Percentiles rank a stretch among this genome's conserved stretches.
These are phyloP conservation scores for Drymonia ruficornis DNA, from an alignment of 2,888 invertebrate genomes.

Conservation along the genomic window DNA sequence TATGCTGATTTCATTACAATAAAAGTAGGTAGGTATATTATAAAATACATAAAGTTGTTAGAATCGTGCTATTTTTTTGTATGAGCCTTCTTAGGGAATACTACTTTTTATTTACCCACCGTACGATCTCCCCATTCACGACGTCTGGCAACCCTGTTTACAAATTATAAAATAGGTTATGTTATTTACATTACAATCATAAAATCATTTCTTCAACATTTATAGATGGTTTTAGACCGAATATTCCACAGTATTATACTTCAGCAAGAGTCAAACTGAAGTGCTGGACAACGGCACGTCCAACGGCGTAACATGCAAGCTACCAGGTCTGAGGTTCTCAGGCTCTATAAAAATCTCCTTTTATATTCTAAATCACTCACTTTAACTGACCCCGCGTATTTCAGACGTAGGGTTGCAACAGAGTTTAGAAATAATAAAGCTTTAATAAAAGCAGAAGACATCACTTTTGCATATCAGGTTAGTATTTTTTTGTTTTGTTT, in stretches of 20 bases:
- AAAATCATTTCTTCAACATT: no score
- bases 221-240: not conserved
- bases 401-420: constrained; percentile 86
- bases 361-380: constrained; percentile 91
- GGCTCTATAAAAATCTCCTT: constrained; percentile 91
- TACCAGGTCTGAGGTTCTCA: constrained; percentile 84
- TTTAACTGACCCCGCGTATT: constrained; percentile 92
- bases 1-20: no score
- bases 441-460: constrained; percentile 67
- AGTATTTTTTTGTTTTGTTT: constrained; percentile 9
- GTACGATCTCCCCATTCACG: no score
- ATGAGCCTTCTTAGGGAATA: no score
- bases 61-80: no score
- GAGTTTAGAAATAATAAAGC: constrained; percentile 90
- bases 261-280: not conserved
- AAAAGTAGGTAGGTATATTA: no score
- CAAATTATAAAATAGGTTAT: no score
- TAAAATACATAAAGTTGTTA: no score
- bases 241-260: not conserved
- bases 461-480: constrained; percentile 70
- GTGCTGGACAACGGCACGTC: not conserved
- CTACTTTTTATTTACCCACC: no score
- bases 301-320: constrained; percentile 39
- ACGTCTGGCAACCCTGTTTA: no score
- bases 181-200: no score